Conservation (phyloP, 1,140 invertebrate species). For the Bombus pascuorum region DNA sequence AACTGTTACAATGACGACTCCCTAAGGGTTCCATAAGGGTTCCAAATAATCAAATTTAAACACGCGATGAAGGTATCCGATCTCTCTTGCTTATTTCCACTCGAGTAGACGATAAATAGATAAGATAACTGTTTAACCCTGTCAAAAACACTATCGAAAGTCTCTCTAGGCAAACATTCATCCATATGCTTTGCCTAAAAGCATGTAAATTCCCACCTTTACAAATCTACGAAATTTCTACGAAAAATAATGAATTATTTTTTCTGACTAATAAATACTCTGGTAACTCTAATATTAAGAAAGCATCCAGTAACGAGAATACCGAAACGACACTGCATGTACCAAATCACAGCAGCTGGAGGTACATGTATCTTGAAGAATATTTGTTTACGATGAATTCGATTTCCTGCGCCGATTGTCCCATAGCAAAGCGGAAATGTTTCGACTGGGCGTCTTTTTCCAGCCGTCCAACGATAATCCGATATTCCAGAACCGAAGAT, state of each 20-base stretch:
- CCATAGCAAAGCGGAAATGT: slow-evolving; percentile 30
- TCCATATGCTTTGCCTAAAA: too few relatives aligned
- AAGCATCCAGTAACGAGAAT: neutral
- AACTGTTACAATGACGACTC: neutral
- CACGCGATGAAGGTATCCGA: neutral
- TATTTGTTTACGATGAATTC: slow-evolving; percentile 58
- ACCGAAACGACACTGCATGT: neutral
- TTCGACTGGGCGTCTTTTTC: slow-evolving; percentile 47
- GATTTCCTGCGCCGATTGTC: slow-evolving; percentile 55
- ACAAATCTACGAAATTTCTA: too few relatives aligned
- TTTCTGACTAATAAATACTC: neutral
- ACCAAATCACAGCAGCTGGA: too few relatives aligned
- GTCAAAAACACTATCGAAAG: neutral
- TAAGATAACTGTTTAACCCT: neutral
- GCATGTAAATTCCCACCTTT: too few relatives aligned
- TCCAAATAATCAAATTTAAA: slow-evolving; percentile 20
- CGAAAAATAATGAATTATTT: neutral
- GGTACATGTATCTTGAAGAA: slow-evolving; percentile 1
- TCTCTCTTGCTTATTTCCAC: neutral
- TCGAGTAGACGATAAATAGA: neutral
- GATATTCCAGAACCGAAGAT: slow-evolving; percentile 74
- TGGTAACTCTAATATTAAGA: neutral
- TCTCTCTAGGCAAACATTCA: too few relatives aligned
- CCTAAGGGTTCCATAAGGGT: neutral
- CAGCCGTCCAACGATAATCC: slow-evolving; percentile 71